Evolutionary conservation across 2,797 vertebrate species (phyloP).

Genomic region (Allochrocebus solatus): DNA sequence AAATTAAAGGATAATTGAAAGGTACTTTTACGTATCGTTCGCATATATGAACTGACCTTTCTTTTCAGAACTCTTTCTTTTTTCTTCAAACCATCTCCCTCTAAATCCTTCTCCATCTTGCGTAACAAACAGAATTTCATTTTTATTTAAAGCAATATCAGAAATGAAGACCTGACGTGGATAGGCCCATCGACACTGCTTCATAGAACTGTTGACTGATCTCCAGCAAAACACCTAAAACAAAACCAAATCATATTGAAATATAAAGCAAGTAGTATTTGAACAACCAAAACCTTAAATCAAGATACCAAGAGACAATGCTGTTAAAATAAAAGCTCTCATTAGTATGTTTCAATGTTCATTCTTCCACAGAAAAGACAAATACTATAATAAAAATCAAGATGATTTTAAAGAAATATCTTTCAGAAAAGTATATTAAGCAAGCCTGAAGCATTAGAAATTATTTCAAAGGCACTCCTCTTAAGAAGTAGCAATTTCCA

Average conservation of each 20-base stretch:
- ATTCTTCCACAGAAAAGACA: not conserved
- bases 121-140: conserved; percentile 94
- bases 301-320: not conserved
- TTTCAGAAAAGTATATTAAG: conserved; percentile 22
- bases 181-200: conserved; percentile 95
- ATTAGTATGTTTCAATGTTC: not conserved
- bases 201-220: conserved; percentile 89
- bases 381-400: not conserved
- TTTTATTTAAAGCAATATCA: conserved; percentile 93
- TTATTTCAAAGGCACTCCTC: not conserved
- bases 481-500: not conserved
- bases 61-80: conserved; percentile 90
- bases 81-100: conserved; percentile 93
- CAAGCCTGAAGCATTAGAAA: conserved; percentile 32
- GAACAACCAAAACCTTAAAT: not conserved
- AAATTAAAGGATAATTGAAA: not conserved
- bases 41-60: conserved; percentile 88
- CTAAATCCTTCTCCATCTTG: conserved; percentile 96
- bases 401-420: not conserved
- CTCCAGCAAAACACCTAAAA: conserved; percentile 96
- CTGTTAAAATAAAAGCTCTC: conserved; percentile 7
- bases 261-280: not conserved
- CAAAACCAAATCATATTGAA: conserved; percentile 21
- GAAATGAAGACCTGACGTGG: conserved; percentile 96
- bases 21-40: not conserved